Percentiles rank a stretch among this genome's conserved stretches.
Evolutionary conservation across 30 jellyfish, hydroid and myxozoan species (phyloP).

Genomic region (Morbakka virulenta): DNA sequence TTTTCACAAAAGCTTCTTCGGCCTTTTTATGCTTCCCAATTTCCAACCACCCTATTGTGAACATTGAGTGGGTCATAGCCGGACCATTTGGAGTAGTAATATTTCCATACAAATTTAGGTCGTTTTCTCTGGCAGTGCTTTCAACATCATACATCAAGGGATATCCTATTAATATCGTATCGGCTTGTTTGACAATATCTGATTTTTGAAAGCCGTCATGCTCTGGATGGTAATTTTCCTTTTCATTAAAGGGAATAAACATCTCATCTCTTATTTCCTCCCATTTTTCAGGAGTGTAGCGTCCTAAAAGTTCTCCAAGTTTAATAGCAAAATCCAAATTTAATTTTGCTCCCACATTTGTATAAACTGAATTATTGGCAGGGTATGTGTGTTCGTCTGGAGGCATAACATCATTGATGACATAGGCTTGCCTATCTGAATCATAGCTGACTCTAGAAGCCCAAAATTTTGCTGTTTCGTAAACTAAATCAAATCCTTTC

Average conservation of each 20-base stretch:
- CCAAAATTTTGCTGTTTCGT: constrained; percentile 57
- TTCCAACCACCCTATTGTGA: constrained; percentile 72
- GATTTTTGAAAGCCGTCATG: constrained; percentile 52
- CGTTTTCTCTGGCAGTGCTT: constrained; percentile 20
- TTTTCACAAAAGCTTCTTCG: constrained; percentile 22
- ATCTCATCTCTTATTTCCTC: constrained; percentile 5
- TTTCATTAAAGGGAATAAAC: constrained; percentile 48
- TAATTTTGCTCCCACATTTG: constrained; percentile 53
- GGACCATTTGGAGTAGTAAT: constrained; percentile 67
- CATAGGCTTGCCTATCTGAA: constrained; percentile 2
- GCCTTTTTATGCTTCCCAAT: constrained; percentile 38
- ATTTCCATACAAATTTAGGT: constrained; percentile 7
- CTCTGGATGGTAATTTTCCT: constrained; percentile 58
- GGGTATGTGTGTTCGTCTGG: constrained; percentile 77
- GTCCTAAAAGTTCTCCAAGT: constrained; percentile 15
- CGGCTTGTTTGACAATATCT: constrained; percentile 69
- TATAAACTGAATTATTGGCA: constrained; percentile 61
- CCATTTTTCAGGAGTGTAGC: constrained; percentile 36
- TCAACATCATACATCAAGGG: constrained; percentile 61
- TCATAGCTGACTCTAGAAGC: constrained; percentile 25
- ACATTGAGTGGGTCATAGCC: constrained; percentile 82
- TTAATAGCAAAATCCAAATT: constrained; percentile 43
- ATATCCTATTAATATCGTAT: constrained; percentile 32
- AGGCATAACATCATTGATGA: constrained; percentile 68
- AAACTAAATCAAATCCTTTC: constrained; percentile 34